A percentile compares a stretch with the other conserved stretches of the same genome.
Evolutionary conservation across 2,113 vertebrate genomes (phyloP).

Genomic region (Mystacornis crossleyi): DNA sequence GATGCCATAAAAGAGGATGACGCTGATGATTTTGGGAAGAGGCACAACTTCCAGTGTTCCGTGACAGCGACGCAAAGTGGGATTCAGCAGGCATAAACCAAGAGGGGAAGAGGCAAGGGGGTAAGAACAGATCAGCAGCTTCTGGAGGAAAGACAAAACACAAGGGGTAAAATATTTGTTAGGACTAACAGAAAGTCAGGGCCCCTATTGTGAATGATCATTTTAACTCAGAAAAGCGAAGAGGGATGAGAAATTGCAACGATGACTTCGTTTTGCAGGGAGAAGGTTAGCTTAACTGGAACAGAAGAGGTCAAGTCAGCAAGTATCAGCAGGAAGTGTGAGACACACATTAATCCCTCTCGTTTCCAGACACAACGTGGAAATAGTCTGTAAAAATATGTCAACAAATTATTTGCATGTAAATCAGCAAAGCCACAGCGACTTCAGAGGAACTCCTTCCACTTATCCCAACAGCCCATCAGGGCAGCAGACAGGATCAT

Average conservation of each 20-base stretch:
- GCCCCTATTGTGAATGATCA: background rate
- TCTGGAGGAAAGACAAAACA: background rate
- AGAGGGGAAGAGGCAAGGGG: background rate
- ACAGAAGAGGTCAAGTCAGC: background rate
- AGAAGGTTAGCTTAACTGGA: background rate
- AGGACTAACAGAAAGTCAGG: background rate
- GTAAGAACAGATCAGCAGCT: background rate
- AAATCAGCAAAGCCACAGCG: conserved; percentile 1
- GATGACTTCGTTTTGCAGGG: background rate
- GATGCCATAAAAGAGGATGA: background rate
- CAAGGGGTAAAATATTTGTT: background rate
- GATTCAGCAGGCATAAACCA: background rate
- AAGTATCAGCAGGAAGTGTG: background rate
- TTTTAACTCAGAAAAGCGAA: background rate
- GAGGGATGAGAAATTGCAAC: background rate
- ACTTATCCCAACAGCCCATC: background rate
- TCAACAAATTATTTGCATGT: background rate
- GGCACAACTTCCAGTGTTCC: background rate
- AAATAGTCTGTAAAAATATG: background rate
- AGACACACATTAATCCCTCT: background rate
- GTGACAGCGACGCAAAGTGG: background rate
- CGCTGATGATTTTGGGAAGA: background rate
- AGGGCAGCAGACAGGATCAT: background rate
- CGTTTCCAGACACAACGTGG: background rate
- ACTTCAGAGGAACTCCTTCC: background rate